Base-by-base conservation (phyloP, 2,888 invertebrate species). In the Tillus elongatus region DNA sequence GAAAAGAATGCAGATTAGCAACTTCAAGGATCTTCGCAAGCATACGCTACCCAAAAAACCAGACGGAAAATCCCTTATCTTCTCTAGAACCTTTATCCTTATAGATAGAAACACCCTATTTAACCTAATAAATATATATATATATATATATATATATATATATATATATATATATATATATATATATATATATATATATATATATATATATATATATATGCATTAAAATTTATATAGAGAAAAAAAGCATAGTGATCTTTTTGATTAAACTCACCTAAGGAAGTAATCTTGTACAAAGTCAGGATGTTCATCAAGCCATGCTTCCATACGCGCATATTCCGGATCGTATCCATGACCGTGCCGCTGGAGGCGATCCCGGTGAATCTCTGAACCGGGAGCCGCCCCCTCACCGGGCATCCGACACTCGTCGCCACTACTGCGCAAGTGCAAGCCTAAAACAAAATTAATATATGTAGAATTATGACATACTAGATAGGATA, bases 301-400 rank as follows among this genome's bases (percentile, higher is more conserved):
- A 53, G 88, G 91, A 72, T 95, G 92, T 66, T 92, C 92, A 69
- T 95, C 93, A 52, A 95, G 78, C 93, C 93, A 95, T 54, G 89
- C 81, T 69, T 93, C 92, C 72, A 92, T 89, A 49, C 83, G 79
- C 40, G 88, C 83, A 66, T 85, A 86, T 66, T 89, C 88, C 48
- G 85, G 80, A 68, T 88, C 86, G 66, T 88, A 88, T 63, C 74
- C 54, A 42, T 52, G 52, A 41, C 54, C 46, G 47, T 56, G 54
- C 43, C 57, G 54, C 39, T 58, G 68, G 72, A 75, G 74, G 69
- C 72, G 42, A 30, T 42, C 51, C 47, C 54, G 49, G 49, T 48
- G 45, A 49, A 52, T 45, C 66, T 71, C 75, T 69, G 72, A 75
- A 73, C 69, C 72, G 71, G 70, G 73, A 70, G 67, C 74, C 58